phyloP scores from a whole-genome alignment of 2,888 invertebrate genomes.

The Caenorhabditis sp. region DNA sequence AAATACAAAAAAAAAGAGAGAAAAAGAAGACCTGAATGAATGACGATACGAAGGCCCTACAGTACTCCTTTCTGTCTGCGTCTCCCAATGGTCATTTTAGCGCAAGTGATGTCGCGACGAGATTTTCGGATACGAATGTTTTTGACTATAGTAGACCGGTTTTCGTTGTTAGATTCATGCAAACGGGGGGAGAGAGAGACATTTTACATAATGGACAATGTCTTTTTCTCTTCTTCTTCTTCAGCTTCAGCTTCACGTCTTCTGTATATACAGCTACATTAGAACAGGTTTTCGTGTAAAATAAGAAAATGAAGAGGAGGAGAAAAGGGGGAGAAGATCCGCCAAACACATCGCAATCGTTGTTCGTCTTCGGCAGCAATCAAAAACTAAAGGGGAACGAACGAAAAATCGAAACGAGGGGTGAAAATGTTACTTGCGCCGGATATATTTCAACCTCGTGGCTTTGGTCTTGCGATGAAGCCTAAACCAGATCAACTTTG shows the following conservation, averaged over 20 bases:
- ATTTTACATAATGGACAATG: neutral
- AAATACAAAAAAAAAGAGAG: neutral
- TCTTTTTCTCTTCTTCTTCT: no score
- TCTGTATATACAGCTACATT: neutral
- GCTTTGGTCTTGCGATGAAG: no score
- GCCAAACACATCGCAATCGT: neutral
- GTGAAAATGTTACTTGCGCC: no score
- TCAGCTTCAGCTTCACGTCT: neutral
- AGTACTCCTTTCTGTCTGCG: neutral
- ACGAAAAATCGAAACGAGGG: neutral
- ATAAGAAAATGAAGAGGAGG: neutral
- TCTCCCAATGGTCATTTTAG: neutral
- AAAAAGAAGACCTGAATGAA: slow-evolving; percentile 8
- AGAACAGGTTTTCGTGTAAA: neutral
- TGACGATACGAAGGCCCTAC: slow-evolving; percentile 5
- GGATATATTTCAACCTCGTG: no score
- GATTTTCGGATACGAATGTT: neutral
- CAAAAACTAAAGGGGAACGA: neutral
- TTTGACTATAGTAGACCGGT: neutral
- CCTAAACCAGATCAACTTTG: no score
- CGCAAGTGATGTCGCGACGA: neutral
- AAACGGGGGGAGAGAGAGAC: neutral
- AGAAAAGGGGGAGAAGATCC: neutral
- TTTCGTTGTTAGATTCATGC: neutral
- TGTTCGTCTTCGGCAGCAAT: neutral